These are phyloP conservation scores for Ascidia mentula DNA, from an alignment of 23 tunicate species.

Conservation along the genomic window DNA sequence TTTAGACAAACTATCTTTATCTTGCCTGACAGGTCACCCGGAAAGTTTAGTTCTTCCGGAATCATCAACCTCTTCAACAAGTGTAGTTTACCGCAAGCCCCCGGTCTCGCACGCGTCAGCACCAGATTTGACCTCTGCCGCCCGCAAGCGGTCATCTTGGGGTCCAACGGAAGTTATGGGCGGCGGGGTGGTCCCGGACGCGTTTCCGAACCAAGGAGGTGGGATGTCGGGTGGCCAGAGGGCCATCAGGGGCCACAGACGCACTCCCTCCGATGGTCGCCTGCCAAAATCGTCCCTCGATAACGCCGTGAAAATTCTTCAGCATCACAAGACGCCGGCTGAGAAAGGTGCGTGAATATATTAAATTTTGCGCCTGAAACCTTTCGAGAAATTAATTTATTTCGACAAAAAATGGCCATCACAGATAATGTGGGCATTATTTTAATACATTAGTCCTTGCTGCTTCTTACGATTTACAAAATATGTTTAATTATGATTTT, in stretches of 20 bases:
- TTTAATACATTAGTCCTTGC: too few species aligned
- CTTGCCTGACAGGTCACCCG: constrained; percentile 7
- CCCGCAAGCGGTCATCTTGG: constrained; percentile 83
- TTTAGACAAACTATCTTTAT: too few species aligned
- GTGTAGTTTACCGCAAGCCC: constrained; percentile 15
- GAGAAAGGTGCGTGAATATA: constrained; percentile 83
- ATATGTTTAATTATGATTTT: too few species aligned
- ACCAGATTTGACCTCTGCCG: background rate
- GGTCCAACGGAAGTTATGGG: constrained; percentile 84
- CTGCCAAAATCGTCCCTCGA: constrained; percentile 80
- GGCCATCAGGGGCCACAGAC: constrained; percentile 64
- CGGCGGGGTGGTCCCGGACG: constrained; percentile 13
- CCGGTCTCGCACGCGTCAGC: background rate
- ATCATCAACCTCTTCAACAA: constrained; percentile 1
- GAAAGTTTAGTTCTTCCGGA: background rate
- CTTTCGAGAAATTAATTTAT: too few species aligned
- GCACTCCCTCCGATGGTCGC: constrained; percentile 91
- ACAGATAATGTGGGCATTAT: too few species aligned
- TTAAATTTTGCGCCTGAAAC: too few species aligned
- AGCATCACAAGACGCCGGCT: constrained; percentile 74
- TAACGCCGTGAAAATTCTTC: constrained; percentile 74
- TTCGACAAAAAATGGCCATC: too few species aligned
- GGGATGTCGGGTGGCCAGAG: background rate
- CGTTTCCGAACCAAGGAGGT: background rate
- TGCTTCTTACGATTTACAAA: too few species aligned